phyloP scores from a whole-genome alignment of 2,113 vertebrate genomes.

The Nannobrachium achirus region DNA sequence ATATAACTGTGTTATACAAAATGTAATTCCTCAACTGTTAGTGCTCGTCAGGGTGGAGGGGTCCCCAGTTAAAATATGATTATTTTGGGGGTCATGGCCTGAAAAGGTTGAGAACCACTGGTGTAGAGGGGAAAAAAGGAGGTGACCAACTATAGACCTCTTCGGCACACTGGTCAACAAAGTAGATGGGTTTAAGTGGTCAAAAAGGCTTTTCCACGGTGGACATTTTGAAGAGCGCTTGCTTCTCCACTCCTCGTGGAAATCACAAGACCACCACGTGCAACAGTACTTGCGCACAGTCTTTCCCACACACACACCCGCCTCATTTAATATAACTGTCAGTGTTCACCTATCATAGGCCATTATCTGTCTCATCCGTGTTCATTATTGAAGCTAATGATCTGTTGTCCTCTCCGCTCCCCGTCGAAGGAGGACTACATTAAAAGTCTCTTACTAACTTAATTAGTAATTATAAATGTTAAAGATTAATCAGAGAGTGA shows the following conservation, averaged over 20 bases:
- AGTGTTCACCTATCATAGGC: slow-evolving; percentile 80
- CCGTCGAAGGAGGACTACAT: slow-evolving; percentile 87
- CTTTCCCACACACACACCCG: slow-evolving; percentile 59
- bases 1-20: no score
- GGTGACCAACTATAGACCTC: not conserved
- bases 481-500: slow-evolving; percentile 96
- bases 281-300: slow-evolving; percentile 20
- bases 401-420: slow-evolving; percentile 88
- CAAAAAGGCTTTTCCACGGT: slow-evolving; percentile 8
- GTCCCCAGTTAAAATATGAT: no score
- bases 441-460: slow-evolving; percentile 95
- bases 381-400: slow-evolving; percentile 89
- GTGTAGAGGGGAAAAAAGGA: not conserved
- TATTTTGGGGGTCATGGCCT: no score
- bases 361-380: slow-evolving; percentile 81
- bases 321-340: slow-evolving; percentile 82
- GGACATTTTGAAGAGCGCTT: slow-evolving; percentile 11
- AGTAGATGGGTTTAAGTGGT: not conserved
- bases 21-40: no score
- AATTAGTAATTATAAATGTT: slow-evolving; percentile 98
- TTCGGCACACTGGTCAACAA: not conserved
- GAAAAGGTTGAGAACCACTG: no score
- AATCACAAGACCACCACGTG: not conserved
- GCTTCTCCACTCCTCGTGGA: slow-evolving; percentile 34
- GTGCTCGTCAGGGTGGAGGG: no score